These are phyloP conservation scores for Meiosimyza decipiens DNA, from an alignment of 2,888 invertebrate genomes.

Conservation along the genomic window DNA sequence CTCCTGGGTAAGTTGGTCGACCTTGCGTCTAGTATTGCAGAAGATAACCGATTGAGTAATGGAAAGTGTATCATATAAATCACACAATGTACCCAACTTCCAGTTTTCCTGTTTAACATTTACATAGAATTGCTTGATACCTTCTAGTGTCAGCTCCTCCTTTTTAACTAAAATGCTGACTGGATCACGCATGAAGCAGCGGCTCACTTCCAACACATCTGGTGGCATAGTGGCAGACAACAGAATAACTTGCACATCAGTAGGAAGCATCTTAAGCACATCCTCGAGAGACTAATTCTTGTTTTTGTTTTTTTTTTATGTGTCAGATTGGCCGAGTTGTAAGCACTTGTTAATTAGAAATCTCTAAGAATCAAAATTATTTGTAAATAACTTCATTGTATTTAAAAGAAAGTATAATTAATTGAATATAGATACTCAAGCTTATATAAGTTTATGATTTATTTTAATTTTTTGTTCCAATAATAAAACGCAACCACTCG, in stretches of 20 bases:
- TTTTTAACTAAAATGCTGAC: conserved; percentile 98
- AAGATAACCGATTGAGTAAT: conserved; percentile 99
- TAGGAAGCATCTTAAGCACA: conserved; percentile 92
- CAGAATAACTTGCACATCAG: conserved; percentile 93
- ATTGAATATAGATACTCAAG: no score
- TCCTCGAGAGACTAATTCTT: no score
- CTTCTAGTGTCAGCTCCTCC: conserved; percentile 92
- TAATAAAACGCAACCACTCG: no score
- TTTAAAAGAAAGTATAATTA: no score
- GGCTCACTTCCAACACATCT: conserved; percentile 98
- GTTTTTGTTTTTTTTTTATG: no score
- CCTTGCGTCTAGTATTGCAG: conserved; percentile 99
- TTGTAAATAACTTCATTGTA: no score
- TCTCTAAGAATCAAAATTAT: no score
- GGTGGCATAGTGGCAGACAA: conserved; percentile 98
- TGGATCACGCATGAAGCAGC: conserved; percentile 97
- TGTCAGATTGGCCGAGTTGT: no score
- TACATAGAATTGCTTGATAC: conserved; percentile 99
- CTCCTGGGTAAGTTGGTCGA: conserved; percentile 96
- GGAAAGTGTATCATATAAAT: conserved; percentile 97
- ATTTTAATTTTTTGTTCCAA: no score
- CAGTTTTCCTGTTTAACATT: conserved; percentile 93
- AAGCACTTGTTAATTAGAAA: no score
- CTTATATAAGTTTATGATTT: no score
- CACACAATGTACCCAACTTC: conserved; percentile 95